phyloP scores from a whole-genome alignment of 1,140 invertebrate species.

The Nasonia giraulti region DNA sequence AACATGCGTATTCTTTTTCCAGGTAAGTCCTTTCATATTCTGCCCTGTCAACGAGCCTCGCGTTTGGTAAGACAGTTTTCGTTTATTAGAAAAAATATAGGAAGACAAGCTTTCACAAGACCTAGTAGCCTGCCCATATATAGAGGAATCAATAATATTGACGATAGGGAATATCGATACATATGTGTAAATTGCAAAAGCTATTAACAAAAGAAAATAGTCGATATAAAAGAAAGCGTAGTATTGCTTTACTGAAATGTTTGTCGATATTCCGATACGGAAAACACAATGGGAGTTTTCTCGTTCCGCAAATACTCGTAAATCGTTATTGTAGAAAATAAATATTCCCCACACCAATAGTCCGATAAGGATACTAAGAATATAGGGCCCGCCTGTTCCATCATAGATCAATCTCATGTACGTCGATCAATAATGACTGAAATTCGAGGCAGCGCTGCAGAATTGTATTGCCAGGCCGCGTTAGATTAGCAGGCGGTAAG shows the following conservation, averaged over 20 bases:
- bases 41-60: background rate
- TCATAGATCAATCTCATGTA: no score
- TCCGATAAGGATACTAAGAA: no score
- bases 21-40: conserved; percentile 17
- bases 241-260: background rate
- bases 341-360: background rate
- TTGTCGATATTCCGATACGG: background rate
- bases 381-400: no score
- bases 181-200: background rate
- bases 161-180: background rate
- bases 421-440: background rate
- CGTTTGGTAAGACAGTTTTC: background rate
- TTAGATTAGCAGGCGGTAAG: background rate
- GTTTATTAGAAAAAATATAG: background rate
- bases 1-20: background rate
- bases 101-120: background rate
- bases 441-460: background rate
- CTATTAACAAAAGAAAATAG: background rate
- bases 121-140: no score
- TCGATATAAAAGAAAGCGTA: background rate
- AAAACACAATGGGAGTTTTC: no score
- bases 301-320: no score
- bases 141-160: no score
- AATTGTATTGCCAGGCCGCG: background rate
- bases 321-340: no score